Base-by-base conservation (phyloP, 2,888 invertebrate genomes). In the Aspidiotus destructor region DNA sequence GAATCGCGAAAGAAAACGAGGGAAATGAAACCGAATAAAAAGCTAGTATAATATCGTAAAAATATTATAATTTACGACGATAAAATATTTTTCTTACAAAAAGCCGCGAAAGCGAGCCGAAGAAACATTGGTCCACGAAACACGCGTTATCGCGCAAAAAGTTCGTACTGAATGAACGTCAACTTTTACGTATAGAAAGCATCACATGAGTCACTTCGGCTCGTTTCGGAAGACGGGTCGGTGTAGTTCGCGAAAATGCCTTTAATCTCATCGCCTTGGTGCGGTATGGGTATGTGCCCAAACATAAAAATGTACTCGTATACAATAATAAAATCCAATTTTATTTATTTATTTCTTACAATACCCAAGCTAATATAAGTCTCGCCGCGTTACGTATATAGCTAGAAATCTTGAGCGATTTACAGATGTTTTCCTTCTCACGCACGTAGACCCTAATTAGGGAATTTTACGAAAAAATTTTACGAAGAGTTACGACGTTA, bases 71-170 rank as follows among this genome's bases (percentile, higher is more conserved):
- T 48, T 48, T 6, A 48, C 10, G 28, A 28, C 28, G 28, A 28
- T 13, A 48, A n/a, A 48, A 13, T 48, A 48, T 11, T 13, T 48
- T 48, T 48, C n/a, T 11, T 48, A 48, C 48, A 48, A 48, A 48
- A 48, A 48, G 11, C 48, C 48, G 48, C 48, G 48, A 48, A 48
- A 48, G n/a, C 48, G 48, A 48, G 48, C n/a, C 48, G 48, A 48
- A 48, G 6, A 48, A 48, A 48, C 48, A 48, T 48, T 48, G 48
- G 48, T 48, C 48, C 48, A 48, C 48, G 48, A 48, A 48, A 48
- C 48, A 48, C 48, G 48, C 48, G 48, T 48, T 48, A 48, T 48
- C 10, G 48, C 48, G 48, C 48, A 48, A 48, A 28, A 28, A 48
- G 48, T 48, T 48, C 10, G n/a, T 13, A 48, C 48, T 48, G 48